Conservation (phyloP, 1,140 invertebrate species). For the Plutomurus gul region DNA sequence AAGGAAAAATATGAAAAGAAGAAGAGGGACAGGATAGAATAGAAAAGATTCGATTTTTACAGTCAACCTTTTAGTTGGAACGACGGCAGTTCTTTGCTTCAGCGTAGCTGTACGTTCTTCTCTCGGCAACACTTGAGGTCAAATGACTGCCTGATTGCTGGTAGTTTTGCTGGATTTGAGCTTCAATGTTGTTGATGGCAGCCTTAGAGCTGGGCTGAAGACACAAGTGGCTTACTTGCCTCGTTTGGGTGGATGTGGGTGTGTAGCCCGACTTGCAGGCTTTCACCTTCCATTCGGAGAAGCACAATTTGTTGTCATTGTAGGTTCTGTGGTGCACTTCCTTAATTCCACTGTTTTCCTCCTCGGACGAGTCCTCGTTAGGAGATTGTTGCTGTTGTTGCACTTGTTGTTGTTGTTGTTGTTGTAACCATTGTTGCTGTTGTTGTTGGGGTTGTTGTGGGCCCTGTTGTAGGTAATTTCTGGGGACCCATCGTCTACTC, state of each 20-base stretch:
- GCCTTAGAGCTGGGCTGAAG: too few relatives aligned
- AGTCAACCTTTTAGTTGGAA: neutral
- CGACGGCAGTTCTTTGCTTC: neutral
- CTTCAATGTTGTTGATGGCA: too few relatives aligned
- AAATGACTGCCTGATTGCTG: too few relatives aligned
- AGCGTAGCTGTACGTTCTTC: too few relatives aligned
- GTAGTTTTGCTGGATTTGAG: too few relatives aligned
- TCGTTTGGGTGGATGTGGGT: too few relatives aligned
- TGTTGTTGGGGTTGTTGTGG: neutral
- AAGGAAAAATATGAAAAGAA: neutral
- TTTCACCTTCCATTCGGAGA: too few relatives aligned
- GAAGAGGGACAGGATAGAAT: neutral
- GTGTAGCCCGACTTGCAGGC: too few relatives aligned
- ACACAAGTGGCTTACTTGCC: too few relatives aligned
- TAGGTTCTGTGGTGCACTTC: neutral
- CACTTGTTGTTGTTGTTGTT: neutral
- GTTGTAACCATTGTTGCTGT: neutral
- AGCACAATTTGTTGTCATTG: neutral
- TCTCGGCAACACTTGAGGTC: too few relatives aligned
- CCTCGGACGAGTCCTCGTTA: too few relatives aligned
- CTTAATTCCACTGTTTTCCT: neutral
- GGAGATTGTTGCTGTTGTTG: constrained; percentile 30
- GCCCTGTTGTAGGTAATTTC: neutral
- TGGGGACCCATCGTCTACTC: neutral
- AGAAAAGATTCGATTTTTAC: neutral